phyloP scores from a whole-genome alignment of 2,888 invertebrate species.

The Apotomis turbidana region DNA sequence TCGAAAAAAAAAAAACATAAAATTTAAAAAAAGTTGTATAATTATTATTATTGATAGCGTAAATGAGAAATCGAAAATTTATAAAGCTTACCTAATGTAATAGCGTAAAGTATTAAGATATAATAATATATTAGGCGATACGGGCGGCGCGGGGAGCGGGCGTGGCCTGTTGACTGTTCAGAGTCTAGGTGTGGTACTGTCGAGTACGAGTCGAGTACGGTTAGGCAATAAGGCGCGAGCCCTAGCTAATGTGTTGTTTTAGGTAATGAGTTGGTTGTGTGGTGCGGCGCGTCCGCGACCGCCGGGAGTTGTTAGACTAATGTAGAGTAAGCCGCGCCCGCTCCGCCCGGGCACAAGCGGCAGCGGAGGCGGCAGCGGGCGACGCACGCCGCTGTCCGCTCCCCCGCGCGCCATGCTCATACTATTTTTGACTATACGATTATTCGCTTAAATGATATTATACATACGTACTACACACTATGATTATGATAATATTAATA shows the following conservation, averaged over 20 bases:
- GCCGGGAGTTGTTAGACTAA: constrained; percentile 8
- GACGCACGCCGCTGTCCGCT: constrained; percentile 58
- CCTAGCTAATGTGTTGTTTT: constrained; percentile 49
- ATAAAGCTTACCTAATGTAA: constrained; percentile 84
- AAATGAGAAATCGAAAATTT: constrained; percentile 82
- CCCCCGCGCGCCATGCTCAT: constrained; percentile 78
- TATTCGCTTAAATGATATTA: constrained; percentile 83
- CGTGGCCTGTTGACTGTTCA: constrained; percentile 60
- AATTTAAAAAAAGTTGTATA: constrained; percentile 84
- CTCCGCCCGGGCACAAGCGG: constrained; percentile 38
- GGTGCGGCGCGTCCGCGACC: constrained; percentile 3
- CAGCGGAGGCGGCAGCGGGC: constrained; percentile 41
- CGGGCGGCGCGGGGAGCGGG: constrained; percentile 73
- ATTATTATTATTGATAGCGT: constrained; percentile 83
- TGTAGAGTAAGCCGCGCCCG: constrained; percentile 26
- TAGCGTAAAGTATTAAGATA: constrained; percentile 83
- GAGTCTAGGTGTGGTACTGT: constrained; percentile 49
- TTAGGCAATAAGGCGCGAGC: constrained; percentile 35
- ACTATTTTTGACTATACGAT: constrained; percentile 83
- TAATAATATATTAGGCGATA: constrained; percentile 76
- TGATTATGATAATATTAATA: constrained; percentile 84
- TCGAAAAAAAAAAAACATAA: constrained; percentile 79
- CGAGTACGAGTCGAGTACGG: not conserved
- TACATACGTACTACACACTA: constrained; percentile 83
- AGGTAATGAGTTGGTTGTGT: constrained; percentile 45